Conservation (phyloP, 2,113 vertebrate species). For the Talpa occidentalis region DNA sequence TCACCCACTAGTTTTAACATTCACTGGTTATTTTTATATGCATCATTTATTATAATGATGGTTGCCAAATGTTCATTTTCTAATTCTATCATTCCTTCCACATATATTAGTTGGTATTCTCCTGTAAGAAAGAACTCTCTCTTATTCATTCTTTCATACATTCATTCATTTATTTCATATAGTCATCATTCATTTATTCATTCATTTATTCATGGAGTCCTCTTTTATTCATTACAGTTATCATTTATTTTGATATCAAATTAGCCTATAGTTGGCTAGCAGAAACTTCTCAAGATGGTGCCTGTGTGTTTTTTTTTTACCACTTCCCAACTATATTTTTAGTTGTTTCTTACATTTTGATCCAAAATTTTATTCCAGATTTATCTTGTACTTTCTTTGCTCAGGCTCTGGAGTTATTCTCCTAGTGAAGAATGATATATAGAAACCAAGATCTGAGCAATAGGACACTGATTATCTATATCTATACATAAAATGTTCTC, state of each 20-base stretch:
- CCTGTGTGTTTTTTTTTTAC: background rate
- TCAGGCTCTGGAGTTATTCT: background rate
- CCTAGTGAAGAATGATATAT: background rate
- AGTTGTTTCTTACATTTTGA: background rate
- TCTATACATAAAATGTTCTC: too few species aligned
- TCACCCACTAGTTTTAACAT: background rate
- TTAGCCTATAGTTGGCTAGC: background rate
- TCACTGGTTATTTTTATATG: background rate
- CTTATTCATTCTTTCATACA: background rate
- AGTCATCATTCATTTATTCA: background rate
- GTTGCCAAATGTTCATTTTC: slow-evolving; percentile 36
- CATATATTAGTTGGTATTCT: background rate
- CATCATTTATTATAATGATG: background rate
- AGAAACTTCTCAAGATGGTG: background rate
- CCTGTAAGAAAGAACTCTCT: background rate
- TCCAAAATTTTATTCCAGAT: background rate
- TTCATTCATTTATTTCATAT: background rate
- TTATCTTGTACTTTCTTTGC: background rate
- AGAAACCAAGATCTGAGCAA: slow-evolving; percentile 6
- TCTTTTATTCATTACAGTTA: background rate
- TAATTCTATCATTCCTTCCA: background rate
- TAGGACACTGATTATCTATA: too few species aligned
- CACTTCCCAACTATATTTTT: background rate
- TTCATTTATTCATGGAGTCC: background rate
- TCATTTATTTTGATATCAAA: background rate